Conservation (phyloP, 2,113 vertebrate genomes). For the Hypocryptadius cinnamomeus region DNA sequence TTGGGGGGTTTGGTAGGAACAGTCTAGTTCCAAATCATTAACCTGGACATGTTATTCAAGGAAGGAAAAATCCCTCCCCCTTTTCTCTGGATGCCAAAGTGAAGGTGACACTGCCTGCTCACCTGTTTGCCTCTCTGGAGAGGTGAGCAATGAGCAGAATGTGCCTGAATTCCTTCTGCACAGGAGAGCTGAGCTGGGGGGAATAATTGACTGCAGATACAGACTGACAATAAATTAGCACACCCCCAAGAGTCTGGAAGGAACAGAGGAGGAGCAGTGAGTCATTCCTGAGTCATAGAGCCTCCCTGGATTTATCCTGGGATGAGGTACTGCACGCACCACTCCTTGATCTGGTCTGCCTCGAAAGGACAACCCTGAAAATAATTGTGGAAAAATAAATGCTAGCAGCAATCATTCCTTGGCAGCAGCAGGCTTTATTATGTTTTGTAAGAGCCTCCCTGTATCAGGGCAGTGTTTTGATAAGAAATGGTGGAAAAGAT, state of each 20-base stretch:
- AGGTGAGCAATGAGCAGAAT: neutral
- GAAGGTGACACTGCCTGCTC: neutral
- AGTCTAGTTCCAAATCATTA: neutral
- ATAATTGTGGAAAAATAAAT: slow-evolving; percentile 40
- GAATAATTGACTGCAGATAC: slow-evolving; percentile 42
- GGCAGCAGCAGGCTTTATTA: neutral
- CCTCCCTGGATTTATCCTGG: slow-evolving; percentile 29
- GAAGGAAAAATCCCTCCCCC: neutral
- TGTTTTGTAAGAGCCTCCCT: neutral
- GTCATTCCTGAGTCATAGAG: slow-evolving; percentile 52
- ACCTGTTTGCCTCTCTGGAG: neutral
- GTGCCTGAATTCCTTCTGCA: neutral
- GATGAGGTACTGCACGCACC: neutral
- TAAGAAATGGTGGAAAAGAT: neutral
- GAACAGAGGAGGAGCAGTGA: slow-evolving; percentile 48
- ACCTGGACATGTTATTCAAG: neutral
- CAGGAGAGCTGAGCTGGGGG: slow-evolving; percentile 1
- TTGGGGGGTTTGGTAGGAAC: neutral
- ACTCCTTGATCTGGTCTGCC: slow-evolving; percentile 22
- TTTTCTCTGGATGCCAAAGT: neutral
- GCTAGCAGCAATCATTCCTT: neutral
- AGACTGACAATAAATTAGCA: slow-evolving; percentile 26
- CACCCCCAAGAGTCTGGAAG: slow-evolving; percentile 49
- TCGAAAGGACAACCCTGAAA: slow-evolving; percentile 34
- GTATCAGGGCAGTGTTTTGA: neutral